Conservation (phyloP, 2,797 vertebrate species). For the Poeciliopsis paucimaculata region DNA sequence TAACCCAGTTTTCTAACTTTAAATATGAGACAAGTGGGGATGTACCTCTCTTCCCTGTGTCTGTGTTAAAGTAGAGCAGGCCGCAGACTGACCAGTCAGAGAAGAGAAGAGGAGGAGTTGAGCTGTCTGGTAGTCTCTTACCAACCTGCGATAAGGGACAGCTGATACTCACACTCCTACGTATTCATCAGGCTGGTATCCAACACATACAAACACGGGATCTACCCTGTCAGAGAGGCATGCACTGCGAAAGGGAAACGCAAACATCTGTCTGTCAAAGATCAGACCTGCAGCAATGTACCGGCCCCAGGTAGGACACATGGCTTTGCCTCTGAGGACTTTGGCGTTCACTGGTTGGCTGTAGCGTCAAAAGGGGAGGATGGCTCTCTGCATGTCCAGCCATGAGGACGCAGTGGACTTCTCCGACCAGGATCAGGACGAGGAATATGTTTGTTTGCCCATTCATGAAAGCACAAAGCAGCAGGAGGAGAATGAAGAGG, state of each 20-base stretch:
- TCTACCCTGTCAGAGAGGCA: slow-evolving; percentile 1
- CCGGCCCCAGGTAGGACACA: slow-evolving; percentile 28
- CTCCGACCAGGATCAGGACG: slow-evolving; percentile 39
- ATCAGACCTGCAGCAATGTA: slow-evolving; percentile 21
- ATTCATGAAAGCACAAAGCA: slow-evolving; percentile 32
- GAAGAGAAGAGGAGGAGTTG: slow-evolving; percentile 64
- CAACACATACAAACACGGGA: slow-evolving; percentile 4
- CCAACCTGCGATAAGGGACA: slow-evolving; percentile 32
- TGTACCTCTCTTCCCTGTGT: slow-evolving; percentile 6
- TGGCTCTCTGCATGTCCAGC: slow-evolving; percentile 56
- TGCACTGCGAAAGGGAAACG: not conserved
- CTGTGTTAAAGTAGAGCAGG: slow-evolving; percentile 43
- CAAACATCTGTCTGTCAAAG: not conserved
- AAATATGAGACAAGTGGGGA: not conserved
- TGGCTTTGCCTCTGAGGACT: slow-evolving; percentile 43
- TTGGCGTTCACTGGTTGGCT: slow-evolving; percentile 38
- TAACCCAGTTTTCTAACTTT: slow-evolving; percentile 27
- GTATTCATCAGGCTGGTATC: slow-evolving; percentile 19
- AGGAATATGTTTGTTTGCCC: slow-evolving; percentile 53
- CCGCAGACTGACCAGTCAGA: slow-evolving; percentile 53
- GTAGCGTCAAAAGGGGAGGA: slow-evolving; percentile 37
- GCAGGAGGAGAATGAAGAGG: slow-evolving; percentile 46
- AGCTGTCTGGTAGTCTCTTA: slow-evolving; percentile 27
- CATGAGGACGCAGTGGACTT: slow-evolving; percentile 49
- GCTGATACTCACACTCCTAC: slow-evolving; percentile 46